Base-by-base conservation (phyloP, 2,113 vertebrate species). In the Sceloporus undulatus region DNA sequence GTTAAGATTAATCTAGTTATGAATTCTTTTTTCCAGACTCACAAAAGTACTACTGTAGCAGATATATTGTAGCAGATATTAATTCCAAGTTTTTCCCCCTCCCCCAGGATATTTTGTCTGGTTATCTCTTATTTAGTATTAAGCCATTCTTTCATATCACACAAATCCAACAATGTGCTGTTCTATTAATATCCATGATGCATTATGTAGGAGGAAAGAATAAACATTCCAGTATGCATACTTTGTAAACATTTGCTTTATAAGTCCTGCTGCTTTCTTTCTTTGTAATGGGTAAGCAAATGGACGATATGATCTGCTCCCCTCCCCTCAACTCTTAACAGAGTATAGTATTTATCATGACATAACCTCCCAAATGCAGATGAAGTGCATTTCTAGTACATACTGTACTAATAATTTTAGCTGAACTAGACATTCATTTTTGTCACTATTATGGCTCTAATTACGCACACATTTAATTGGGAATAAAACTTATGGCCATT, bases 161-260 rank as follows among this genome's bases (percentile, higher is more conserved):
- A 5, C 38, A 70, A 23, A 1, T 54, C 77, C 8, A 48, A 85
- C 68, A 68, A 21, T 83, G 78, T 29, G 1, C 2, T 80, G n/a
- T 87, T 79, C 11, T 91, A 54, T 90, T 81, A 65, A 88, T 85
- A 85, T n/a, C 62, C 1, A 29, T 79, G 5, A 8, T 89, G 52
- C 54, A n/a, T 76, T 88, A 91, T 91, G 40, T 52, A 71, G 56
- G 48, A 87, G 27, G 27, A 89, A 80, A 14, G 10, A 54, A 10
- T 59, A 77, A 90, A 75, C 3, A 9, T 80, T 91, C 54, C 84
- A 68, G 0, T 11, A 62, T 80, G 34, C 54, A 8, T 18, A 23
- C 71, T 85, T 82, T 19, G 5, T 74, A 76, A 77, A 84, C 9
- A 68, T 88, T 85, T 91, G 56, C 86, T 82, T 89, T 73, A 59